phyloP scores from a whole-genome alignment of 2,113 vertebrate species.

The Raphicerus campestris region DNA sequence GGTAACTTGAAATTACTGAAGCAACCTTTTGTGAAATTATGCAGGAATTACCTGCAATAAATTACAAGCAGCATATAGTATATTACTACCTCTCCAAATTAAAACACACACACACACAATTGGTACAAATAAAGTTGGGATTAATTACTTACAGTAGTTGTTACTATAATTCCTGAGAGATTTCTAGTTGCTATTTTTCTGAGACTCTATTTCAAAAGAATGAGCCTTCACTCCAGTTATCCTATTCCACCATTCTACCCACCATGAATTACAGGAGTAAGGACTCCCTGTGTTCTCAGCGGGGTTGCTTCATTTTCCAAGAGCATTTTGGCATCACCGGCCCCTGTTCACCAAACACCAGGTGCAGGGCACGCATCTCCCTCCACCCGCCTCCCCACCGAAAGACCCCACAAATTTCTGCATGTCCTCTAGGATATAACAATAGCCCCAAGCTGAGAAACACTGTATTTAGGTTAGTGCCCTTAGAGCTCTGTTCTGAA shows the following conservation, averaged over 20 bases:
- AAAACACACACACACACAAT: background rate
- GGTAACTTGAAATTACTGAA: background rate
- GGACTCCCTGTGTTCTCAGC: background rate
- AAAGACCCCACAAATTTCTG: background rate
- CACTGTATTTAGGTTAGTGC: background rate
- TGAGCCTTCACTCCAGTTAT: background rate
- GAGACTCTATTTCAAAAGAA: background rate
- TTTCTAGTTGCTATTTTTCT: background rate
- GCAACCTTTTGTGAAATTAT: background rate
- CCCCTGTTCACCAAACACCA: background rate
- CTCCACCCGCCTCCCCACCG: rapidly evolving
- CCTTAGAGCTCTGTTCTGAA: background rate
- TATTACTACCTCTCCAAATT: background rate
- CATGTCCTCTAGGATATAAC: background rate
- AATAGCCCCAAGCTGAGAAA: background rate
- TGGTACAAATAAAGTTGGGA: background rate
- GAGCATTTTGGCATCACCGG: background rate
- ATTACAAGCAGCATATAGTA: background rate
- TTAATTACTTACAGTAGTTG: background rate
- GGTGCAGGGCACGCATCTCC: background rate
- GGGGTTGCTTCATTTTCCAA: background rate
- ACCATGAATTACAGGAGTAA: background rate
- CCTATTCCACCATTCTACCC: background rate
- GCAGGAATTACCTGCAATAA: background rate
- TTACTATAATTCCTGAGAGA: slow-evolving; percentile 1